phyloP scores from a whole-genome alignment of 1,140 invertebrate species.

The honey bee (Apis mellifera) region Amel_HAv3.1 CM009933.2:8661501-8662000 shows the following conservation, averaged over 20 bases:
- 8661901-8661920: not conserved
- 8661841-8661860: constrained; percentile 38
- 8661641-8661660: constrained; percentile 37
- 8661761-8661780: not conserved
- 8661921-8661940: constrained; percentile 25
- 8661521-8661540: constrained; percentile 45
- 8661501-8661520: not conserved
- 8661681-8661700: not conserved
- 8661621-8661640: constrained; percentile 76
- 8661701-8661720: not conserved
- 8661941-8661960: not conserved
- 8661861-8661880: constrained; percentile 49
- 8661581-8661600: constrained; percentile 70
- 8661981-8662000: too few relatives aligned
- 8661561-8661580: constrained; percentile 75
- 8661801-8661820: not conserved
- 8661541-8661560: constrained; percentile 68
- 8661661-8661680: not conserved
- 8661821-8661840: not conserved
- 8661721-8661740: not conserved
- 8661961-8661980: not conserved
- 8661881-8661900: constrained; percentile 31
- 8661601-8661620: constrained; percentile 73
- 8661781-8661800: not conserved
- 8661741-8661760: not conserved